Percentiles rank a stretch among this genome's conserved stretches.
Conservation (phyloP, 2,888 invertebrate genomes). For the Melipona bicolor region DNA sequence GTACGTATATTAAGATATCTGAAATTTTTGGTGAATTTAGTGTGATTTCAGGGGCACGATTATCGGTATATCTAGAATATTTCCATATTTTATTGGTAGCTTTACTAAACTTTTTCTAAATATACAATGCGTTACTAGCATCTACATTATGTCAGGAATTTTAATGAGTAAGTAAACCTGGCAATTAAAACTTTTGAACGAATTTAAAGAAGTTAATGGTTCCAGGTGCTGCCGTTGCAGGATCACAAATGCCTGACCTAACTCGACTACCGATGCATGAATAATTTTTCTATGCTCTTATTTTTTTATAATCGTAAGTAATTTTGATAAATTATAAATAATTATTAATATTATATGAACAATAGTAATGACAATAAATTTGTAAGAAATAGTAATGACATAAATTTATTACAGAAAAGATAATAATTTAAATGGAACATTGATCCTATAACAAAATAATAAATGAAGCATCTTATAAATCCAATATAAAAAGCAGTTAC, state of each 20-base stretch:
- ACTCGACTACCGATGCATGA: constrained; percentile 73
- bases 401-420: neutral
- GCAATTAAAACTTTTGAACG: neutral
- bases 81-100: constrained; percentile 69
- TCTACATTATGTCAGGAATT: constrained; percentile 42
- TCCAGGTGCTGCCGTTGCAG: constrained; percentile 68
- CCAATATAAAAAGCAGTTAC: too few relatives aligned
- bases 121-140: constrained; percentile 59
- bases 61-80: constrained; percentile 67
- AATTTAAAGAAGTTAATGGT: constrained; percentile 8
- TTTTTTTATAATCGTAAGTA: neutral
- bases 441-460: too few relatives aligned
- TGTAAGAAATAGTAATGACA: neutral
- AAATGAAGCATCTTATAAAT: neutral
- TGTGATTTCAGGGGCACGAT: constrained; percentile 70
- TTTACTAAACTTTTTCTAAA: constrained; percentile 61
- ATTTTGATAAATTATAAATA: constrained; percentile 20
- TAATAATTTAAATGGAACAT: neutral
- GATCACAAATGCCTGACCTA: constrained; percentile 70
- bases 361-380: neutral
- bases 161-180: constrained; percentile 41
- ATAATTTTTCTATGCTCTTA: constrained; percentile 7
- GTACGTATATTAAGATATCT: neutral
- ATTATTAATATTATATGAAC: neutral
- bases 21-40: neutral